A percentile compares a stretch with the other conserved stretches of the same genome.
These are phyloP conservation scores for Micrasema minimum DNA, from an alignment of 1,140 invertebrate species.

Conservation along the genomic window DNA sequence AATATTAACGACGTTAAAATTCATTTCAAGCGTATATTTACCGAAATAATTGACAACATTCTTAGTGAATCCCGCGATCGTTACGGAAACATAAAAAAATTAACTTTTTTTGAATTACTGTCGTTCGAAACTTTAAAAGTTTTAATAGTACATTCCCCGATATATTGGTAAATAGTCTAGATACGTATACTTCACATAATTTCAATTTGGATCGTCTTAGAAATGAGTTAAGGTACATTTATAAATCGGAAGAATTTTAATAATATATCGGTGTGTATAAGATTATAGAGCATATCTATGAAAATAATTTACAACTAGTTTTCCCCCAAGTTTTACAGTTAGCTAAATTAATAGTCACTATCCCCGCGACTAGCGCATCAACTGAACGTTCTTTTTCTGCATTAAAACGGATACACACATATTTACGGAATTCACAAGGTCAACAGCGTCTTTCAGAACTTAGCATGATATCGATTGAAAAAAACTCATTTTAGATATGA, in stretches of 20 bases:
- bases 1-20: too few relatives aligned
- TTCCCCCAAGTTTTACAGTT: slow-evolving; percentile 8
- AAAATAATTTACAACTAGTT: slow-evolving; percentile 1
- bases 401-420: slow-evolving; percentile 8
- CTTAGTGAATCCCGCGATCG: too few relatives aligned
- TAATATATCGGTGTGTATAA: too few relatives aligned
- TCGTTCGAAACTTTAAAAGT: too few relatives aligned
- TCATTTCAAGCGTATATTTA: too few relatives aligned
- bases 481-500: background rate
- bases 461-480: background rate
- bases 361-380: slow-evolving; percentile 5
- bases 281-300: background rate
- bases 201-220: slow-evolving; percentile 3
- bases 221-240: slow-evolving; percentile 1
- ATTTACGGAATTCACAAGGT: background rate
- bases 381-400: slow-evolving; percentile 1
- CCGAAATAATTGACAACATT: too few relatives aligned
- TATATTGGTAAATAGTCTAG: background rate
- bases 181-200: background rate
- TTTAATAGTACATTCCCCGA: too few relatives aligned
- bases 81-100: too few relatives aligned
- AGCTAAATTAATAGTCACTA: slow-evolving; percentile 9
- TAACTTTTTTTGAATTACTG: too few relatives aligned
- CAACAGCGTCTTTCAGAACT: background rate
- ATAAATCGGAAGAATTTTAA: background rate